These are phyloP conservation scores for Benitochromis conjunctus DNA, from an alignment of 2,113 vertebrate genomes.

Conservation along the genomic window DNA sequence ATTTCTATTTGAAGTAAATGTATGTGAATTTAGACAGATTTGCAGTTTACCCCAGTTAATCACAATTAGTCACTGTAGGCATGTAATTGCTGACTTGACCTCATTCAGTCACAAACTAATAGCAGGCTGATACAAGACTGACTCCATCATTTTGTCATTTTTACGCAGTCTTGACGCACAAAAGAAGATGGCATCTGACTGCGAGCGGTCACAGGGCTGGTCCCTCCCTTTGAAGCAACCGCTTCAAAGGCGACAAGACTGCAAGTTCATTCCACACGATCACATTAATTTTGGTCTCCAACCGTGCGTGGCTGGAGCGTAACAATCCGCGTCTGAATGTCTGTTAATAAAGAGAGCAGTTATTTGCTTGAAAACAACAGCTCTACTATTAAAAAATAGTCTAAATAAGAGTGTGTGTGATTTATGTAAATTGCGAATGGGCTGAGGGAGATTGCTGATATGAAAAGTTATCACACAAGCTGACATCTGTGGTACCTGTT, in stretches of 20 bases:
- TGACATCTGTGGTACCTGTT: constrained; percentile 49
- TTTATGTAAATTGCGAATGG: constrained; percentile 21
- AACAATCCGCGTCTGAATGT: neutral
- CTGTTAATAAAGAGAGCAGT: neutral
- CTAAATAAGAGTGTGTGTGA: constrained; percentile 3
- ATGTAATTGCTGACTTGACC: neutral
- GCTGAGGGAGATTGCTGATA: constrained; percentile 43
- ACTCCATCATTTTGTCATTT: neutral
- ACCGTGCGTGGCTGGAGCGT: neutral
- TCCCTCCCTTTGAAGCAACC: neutral
- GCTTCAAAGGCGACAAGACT: neutral
- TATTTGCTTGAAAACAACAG: neutral
- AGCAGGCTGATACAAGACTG: neutral
- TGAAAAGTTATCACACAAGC: constrained; percentile 47
- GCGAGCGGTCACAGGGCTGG: neutral
- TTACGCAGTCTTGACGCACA: too few relatives aligned
- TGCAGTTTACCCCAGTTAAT: neutral
- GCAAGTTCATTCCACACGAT: neutral
- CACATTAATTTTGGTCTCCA: neutral
- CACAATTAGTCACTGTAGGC: neutral
- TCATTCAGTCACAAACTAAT: neutral
- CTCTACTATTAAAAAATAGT: neutral
- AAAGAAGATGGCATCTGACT: neutral
- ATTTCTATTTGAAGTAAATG: neutral
- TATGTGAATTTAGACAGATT: neutral